These are phyloP conservation scores for Enhydra lutris DNA, from an alignment of 2,113 vertebrate species.

Conservation along the genomic window DNA sequence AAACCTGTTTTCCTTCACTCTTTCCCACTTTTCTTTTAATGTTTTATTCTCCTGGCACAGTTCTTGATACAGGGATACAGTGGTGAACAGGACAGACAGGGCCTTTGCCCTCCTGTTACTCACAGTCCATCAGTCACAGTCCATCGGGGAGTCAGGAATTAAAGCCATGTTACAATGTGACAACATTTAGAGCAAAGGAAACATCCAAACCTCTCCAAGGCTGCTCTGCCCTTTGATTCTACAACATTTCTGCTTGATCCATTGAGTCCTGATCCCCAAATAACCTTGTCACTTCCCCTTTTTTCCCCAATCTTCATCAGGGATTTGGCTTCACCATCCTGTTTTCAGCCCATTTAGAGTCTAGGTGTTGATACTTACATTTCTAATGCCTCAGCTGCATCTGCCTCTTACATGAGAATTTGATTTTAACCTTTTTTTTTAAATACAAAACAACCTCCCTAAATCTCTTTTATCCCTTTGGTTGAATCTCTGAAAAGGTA, in stretches of 20 bases:
- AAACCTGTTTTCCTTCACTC: neutral
- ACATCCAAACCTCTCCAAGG: rapidly evolving
- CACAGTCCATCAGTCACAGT: neutral
- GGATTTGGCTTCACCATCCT: neutral
- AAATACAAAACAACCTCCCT: neutral
- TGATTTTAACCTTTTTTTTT: neutral
- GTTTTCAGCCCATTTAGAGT: neutral
- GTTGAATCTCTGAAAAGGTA: neutral
- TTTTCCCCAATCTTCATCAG: neutral
- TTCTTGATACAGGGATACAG: rapidly evolving
- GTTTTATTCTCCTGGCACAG: neutral
- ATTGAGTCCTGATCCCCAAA: neutral
- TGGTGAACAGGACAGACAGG: neutral
- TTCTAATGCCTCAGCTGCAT: neutral
- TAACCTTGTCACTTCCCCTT: neutral
- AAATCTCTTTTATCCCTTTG: neutral
- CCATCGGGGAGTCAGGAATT: no score
- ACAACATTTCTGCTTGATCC: neutral
- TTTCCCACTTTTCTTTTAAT: neutral
- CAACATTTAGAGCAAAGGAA: neutral
- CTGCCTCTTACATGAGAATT: neutral
- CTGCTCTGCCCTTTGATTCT: rapidly evolving
- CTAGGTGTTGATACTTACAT: neutral
- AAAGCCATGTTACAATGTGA: neutral
- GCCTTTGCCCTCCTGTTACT: neutral